phyloP scores from a whole-genome alignment of 2,797 vertebrate species.

The Luscinia megarhynchos region DNA sequence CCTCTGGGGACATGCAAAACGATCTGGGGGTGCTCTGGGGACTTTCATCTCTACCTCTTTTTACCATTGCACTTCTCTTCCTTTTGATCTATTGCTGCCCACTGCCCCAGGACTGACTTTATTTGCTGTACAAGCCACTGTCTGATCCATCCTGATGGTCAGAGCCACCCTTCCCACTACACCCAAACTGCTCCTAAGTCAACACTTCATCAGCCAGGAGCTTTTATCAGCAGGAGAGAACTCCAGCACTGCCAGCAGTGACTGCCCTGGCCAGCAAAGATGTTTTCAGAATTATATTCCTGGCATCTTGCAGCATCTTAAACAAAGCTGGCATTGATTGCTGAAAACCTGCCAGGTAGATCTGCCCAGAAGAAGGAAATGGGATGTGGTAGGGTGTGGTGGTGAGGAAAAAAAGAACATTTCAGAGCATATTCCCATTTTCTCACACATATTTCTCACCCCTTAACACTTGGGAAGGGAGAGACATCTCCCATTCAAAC shows the following conservation, averaged over 20 bases:
- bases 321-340: background rate
- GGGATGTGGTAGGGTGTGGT: background rate
- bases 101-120: background rate
- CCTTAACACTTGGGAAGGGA: background rate
- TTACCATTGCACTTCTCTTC: background rate
- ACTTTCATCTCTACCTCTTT: background rate
- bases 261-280: background rate
- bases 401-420: background rate
- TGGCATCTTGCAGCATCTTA: background rate
- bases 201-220: background rate
- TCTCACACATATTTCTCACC: conserved; percentile 26
- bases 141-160: background rate
- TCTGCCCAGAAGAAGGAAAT: conserved; percentile 34
- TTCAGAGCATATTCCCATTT: background rate
- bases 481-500: background rate
- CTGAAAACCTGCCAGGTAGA: conserved; percentile 22
- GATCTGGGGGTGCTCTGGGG: background rate
- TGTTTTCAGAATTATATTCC: background rate
- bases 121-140: background rate
- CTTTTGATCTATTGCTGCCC: background rate
- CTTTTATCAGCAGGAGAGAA: conserved; percentile 3
- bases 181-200: background rate
- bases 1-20: background rate
- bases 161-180: background rate
- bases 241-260: background rate